Percentiles rank a stretch among this genome's conserved stretches.
These are phyloP conservation scores for Enteromius anoplus DNA, from an alignment of 2,797 vertebrate species.

Conservation along the genomic window DNA sequence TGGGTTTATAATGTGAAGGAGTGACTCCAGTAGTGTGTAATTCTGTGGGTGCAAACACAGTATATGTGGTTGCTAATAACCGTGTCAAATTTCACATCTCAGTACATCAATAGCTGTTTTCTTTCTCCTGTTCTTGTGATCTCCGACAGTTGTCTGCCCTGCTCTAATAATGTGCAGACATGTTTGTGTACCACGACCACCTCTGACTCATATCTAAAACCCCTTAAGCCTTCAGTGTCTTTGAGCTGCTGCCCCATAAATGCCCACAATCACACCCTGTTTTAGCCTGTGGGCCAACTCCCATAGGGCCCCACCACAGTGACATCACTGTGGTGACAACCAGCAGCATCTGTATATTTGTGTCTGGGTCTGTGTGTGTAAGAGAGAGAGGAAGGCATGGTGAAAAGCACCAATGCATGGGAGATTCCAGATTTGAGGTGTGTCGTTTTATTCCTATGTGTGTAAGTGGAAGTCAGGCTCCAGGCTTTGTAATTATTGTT, in stretches of 20 bases:
- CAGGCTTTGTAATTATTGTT: conserved; percentile 70
- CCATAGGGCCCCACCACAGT: conserved; percentile 56
- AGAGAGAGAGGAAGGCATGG: conserved; percentile 52
- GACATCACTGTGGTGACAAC: conserved; percentile 69
- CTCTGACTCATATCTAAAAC: conserved; percentile 63
- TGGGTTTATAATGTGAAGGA: conserved; percentile 29
- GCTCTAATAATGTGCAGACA: conserved; percentile 59
- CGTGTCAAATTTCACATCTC: conserved; percentile 19
- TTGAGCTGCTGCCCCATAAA: conserved; percentile 67
- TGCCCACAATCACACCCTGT: conserved; percentile 54
- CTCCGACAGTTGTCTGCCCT: conserved; percentile 18
- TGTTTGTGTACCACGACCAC: conserved; percentile 68
- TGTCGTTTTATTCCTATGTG: background rate
- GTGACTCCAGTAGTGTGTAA: conserved; percentile 28
- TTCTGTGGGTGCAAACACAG: conserved; percentile 44
- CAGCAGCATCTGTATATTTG: conserved; percentile 44
- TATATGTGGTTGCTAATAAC: conserved; percentile 27
- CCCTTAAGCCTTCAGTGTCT: conserved; percentile 56
- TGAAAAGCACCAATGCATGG: conserved; percentile 23
- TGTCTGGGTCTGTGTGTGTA: conserved; percentile 44
- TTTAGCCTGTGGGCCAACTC: conserved; percentile 48
- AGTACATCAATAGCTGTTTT: conserved; percentile 9
- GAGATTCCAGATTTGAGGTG: conserved; percentile 29
- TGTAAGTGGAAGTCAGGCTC: conserved; percentile 19
- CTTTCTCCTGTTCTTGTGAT: conserved; percentile 29